These are phyloP conservation scores for Empidonax traillii DNA, from an alignment of 2,113 vertebrate genomes.

Conservation along the genomic window DNA sequence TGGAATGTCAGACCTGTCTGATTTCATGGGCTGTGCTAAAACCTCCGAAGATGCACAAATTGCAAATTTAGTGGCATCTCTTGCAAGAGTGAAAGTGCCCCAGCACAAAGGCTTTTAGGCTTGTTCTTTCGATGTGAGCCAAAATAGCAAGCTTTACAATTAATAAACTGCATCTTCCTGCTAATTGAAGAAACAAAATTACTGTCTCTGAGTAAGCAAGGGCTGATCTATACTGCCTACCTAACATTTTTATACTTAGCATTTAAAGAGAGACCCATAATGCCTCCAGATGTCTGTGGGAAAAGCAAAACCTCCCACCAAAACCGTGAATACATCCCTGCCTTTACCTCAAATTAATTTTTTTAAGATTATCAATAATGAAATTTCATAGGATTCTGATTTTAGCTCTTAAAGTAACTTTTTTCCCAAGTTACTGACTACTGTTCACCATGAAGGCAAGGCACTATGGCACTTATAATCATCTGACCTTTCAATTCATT, in stretches of 20 bases:
- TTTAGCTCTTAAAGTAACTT: background rate
- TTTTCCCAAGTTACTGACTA: background rate
- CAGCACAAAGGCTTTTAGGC: background rate
- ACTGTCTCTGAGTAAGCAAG: background rate
- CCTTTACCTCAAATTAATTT: background rate
- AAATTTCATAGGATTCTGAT: background rate
- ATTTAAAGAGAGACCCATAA: background rate
- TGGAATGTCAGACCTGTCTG: background rate
- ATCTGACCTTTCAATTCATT: background rate
- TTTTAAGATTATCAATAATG: background rate
- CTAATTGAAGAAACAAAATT: background rate
- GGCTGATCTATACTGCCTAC: background rate
- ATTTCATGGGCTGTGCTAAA: background rate
- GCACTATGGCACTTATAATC: background rate
- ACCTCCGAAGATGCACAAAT: too few species aligned
- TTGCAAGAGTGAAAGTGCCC: background rate
- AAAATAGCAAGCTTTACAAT: background rate
- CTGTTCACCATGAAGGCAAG: background rate
- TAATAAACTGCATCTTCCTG: background rate
- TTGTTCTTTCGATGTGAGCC: background rate
- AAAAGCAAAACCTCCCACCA: background rate
- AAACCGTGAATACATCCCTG: background rate
- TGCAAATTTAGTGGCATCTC: background rate
- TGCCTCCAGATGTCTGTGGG: background rate
- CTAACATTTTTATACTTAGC: background rate